Base-by-base conservation (phyloP, 2,888 invertebrate species). In the Macropis europaea region DNA sequence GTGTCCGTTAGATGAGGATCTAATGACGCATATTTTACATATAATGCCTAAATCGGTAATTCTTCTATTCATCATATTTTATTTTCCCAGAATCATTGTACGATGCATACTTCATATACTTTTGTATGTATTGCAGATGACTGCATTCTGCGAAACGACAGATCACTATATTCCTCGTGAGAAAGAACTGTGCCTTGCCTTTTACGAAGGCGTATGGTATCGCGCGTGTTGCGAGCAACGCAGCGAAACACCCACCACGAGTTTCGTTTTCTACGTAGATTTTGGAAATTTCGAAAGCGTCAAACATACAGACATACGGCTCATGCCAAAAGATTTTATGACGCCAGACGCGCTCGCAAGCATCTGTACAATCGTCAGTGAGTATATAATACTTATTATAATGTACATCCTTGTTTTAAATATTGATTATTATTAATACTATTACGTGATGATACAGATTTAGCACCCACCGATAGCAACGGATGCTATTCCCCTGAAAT, bases 141-240 rank as follows among this genome's bases (percentile, higher is more conserved):
- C 73, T 7, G 62, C 84, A 11, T 89, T 89, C 52, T 86, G 88
- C 11, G 60, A 78, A 7, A 56, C 64, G 1, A 73, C 71, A 1
- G 60, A 77, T 0, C 66, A 84, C 30, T 90, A 90, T 24, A 88
- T 89, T 54, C 90, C 90, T 3, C 77, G 89, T 11, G 47, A 61
- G 0, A 28, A 73, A 1, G 90, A 90, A 61, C 79, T 90, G 0
- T 90, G 90, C 38, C 62, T 90, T 1, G 90, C 87, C 7, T 66
- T 81, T 3, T 89, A 75, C 30, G 69, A 84, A 0, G 80, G 48
- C 15, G 40, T 3, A 0, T 90, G 87, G 87, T 90, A 86, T 45
- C 84, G 90, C 7, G 90, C 86, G 0, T 45, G 78, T 2, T 89
- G 89, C 11, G 0, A 86, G 0, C 11, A 67, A 9, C 73, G 82